phyloP scores from a whole-genome alignment of 2,797 vertebrate genomes.

The Syndactyla subalaris region DNA sequence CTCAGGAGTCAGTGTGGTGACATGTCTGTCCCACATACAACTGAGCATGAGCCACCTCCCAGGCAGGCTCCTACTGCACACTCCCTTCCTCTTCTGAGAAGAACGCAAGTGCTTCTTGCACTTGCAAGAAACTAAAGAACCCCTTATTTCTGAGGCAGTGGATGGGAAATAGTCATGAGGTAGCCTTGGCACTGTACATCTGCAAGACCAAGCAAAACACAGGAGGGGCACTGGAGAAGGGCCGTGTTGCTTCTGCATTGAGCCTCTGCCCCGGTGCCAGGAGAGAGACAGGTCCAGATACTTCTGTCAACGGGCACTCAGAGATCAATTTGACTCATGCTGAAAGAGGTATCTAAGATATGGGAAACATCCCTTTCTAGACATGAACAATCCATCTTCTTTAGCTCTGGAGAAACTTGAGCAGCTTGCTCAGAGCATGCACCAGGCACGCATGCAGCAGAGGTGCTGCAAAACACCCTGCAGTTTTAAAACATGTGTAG shows the following conservation, averaged over 20 bases:
- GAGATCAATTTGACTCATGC: neutral
- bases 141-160: neutral
- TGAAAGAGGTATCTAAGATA: neutral
- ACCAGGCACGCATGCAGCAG: rapidly evolving
- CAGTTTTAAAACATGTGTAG: neutral
- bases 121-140: neutral
- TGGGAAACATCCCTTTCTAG: neutral
- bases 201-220: neutral
- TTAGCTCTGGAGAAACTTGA: neutral
- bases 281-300: rapidly evolving
- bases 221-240: neutral
- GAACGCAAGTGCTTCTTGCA: neutral
- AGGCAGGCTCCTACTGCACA: neutral
- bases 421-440: neutral
- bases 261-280: rapidly evolving
- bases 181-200: neutral
- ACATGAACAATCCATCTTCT: neutral
- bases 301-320: neutral
- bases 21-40: rapidly evolving
- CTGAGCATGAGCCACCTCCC: rapidly evolving
- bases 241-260: rapidly evolving
- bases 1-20: neutral
- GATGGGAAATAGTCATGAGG: neutral
- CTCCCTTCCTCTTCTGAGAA: neutral
- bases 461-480: neutral